Evolutionary conservation across 2,888 invertebrate genomes (phyloP).

Genomic region (Melanchra persicariae): DNA sequence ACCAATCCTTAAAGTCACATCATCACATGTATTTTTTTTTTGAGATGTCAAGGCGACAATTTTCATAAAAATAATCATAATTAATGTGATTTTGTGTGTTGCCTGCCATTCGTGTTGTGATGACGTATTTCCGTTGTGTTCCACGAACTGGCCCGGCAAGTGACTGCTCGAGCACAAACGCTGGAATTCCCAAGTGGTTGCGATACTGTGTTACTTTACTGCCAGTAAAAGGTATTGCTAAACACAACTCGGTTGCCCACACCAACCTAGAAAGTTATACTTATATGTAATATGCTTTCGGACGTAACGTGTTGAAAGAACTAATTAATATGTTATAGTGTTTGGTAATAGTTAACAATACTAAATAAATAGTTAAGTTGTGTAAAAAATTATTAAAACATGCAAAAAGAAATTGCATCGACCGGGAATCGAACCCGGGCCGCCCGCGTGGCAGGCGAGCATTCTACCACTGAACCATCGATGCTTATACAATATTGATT

Average conservation of each 20-base stretch:
- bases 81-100: conserved; percentile 12
- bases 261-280: conserved; percentile 29
- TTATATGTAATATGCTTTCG: conserved; percentile 7
- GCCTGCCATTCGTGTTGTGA: not conserved
- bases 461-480: conserved; percentile 91
- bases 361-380: not conserved
- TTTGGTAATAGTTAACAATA: not conserved
- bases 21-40: conserved; percentile 4
- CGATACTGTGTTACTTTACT: conserved; percentile 31
- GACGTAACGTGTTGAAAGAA: conserved; percentile 25
- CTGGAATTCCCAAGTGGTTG: conserved; percentile 55
- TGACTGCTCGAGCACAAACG: conserved; percentile 37
- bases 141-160: conserved; percentile 2
- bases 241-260: conserved; percentile 9
- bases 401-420: conserved; percentile 71
- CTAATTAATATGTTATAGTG: not conserved
- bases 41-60: conserved; percentile 38
- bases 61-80: conserved; percentile 27
- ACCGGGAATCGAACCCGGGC: conserved; percentile 90
- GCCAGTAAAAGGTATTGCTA: conserved; percentile 35
- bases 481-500: conserved; percentile 73
- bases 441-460: conserved; percentile 91
- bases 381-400: not conserved
- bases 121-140: conserved; percentile 17
- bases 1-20: not conserved